Percentiles rank a stretch among this genome's conserved stretches.
Evolutionary conservation across 2,888 invertebrate species (phyloP).

Genomic region (Spilarctia lutea): DNA sequence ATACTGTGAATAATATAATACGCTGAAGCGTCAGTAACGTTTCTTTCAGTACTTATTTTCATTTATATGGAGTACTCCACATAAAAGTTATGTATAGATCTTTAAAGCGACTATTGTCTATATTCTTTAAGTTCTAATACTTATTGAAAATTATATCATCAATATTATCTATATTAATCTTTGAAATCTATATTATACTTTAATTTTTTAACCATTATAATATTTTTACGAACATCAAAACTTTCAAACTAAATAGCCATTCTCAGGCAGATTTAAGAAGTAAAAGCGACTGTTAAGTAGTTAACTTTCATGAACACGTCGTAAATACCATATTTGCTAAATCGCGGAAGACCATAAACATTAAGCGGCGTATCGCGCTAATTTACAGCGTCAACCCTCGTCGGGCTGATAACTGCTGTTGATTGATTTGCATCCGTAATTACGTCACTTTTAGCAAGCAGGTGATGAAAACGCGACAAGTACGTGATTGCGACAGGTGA

Average conservation of each 20-base stretch:
- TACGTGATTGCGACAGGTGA: constrained; percentile 78
- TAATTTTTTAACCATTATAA: too few relatives aligned
- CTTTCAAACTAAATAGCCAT: constrained; percentile 7
- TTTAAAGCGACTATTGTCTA: background rate
- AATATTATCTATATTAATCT: background rate
- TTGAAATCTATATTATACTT: too few relatives aligned
- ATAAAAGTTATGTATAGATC: background rate
- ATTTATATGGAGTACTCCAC: background rate
- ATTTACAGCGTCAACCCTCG: constrained; percentile 83
- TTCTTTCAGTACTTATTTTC: background rate
- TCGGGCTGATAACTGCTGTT: constrained; percentile 80
- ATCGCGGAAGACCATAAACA: constrained; percentile 79
- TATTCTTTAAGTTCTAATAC: background rate
- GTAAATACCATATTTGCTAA: constrained; percentile 79
- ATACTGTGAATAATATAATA: background rate
- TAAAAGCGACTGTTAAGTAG: constrained; percentile 37
- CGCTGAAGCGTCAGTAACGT: too few relatives aligned
- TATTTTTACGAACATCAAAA: background rate
- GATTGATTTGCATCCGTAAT: constrained; percentile 86
- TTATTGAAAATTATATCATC: background rate
- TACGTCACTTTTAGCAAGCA: constrained; percentile 84
- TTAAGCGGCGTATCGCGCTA: constrained; percentile 81
- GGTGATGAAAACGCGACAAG: constrained; percentile 86
- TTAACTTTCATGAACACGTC: constrained; percentile 51
- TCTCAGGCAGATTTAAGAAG: constrained; percentile 12